Conservation (phyloP, 2,797 vertebrate genomes). For the Vireo griseus region DNA sequence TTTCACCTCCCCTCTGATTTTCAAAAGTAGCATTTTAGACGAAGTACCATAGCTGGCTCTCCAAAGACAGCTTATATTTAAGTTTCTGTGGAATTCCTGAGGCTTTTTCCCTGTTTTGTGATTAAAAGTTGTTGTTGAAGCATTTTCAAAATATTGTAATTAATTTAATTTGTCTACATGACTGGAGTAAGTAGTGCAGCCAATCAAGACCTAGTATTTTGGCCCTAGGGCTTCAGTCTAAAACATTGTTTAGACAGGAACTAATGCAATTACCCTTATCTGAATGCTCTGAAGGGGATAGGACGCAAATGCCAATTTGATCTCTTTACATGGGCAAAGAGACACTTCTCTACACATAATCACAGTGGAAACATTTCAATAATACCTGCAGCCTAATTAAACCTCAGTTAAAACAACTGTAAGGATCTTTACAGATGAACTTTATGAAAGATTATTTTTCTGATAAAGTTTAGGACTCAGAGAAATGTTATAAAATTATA, state of each 20-base stretch:
- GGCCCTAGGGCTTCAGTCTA: constrained; percentile 14
- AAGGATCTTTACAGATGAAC: constrained; percentile 18
- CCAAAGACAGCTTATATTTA: background rate
- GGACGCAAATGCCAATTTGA: constrained; percentile 47
- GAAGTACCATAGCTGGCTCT: background rate
- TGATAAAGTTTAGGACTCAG: background rate
- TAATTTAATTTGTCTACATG: constrained; percentile 59
- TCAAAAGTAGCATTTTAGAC: background rate
- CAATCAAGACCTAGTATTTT: constrained; percentile 39
- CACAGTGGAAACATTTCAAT: constrained; percentile 52
- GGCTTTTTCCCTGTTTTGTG: background rate
- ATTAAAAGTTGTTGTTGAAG: constrained; percentile 18
- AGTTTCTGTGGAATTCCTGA: background rate
- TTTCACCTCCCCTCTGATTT: background rate
- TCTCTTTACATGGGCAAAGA: constrained; percentile 7
- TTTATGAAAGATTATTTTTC: background rate
- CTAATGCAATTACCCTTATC: constrained; percentile 69
- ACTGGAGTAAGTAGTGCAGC: background rate
- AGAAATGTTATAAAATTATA: background rate
- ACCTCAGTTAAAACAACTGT: constrained; percentile 40
- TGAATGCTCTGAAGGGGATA: constrained; percentile 48
- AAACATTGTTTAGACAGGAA: constrained; percentile 51
- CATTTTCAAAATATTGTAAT: constrained; percentile 55
- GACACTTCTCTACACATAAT: constrained; percentile 10
- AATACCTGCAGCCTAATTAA: constrained; percentile 39